These are phyloP conservation scores for Corydoras maculifer DNA, from an alignment of 2,113 vertebrate genomes.

Conservation along the genomic window DNA sequence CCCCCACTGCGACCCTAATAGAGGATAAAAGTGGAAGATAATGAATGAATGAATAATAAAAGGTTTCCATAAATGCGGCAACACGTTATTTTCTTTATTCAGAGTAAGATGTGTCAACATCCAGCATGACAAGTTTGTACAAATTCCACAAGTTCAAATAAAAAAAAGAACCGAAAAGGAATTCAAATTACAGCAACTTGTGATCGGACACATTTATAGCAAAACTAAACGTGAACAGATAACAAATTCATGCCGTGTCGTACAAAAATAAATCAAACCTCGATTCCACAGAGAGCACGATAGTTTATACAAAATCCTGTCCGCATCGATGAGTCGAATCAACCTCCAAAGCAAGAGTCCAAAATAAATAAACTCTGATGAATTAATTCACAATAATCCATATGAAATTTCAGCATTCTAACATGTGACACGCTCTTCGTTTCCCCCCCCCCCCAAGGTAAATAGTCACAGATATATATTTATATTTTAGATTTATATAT, in stretches of 20 bases:
- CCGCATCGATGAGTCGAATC: constrained; percentile 97
- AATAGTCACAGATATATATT: constrained; percentile 92
- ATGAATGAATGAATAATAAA: not conserved
- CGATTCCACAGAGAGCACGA: constrained; percentile 99
- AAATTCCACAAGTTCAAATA: constrained; percentile 99
- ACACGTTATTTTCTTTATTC: constrained; percentile 95
- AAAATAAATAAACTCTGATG: constrained; percentile 98
- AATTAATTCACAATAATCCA: constrained; percentile 94
- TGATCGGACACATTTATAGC: constrained; percentile 99
- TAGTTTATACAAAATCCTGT: constrained; percentile 99
- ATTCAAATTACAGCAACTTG: constrained; percentile 98
- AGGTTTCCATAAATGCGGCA: constrained; percentile 77
- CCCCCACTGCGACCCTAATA: not conserved
- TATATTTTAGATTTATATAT: not conserved
- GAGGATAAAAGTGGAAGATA: not conserved
- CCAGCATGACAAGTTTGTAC: constrained; percentile 99
- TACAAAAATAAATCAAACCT: constrained; percentile 99
- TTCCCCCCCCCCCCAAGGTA: constrained; percentile 76
- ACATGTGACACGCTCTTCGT: constrained; percentile 85
- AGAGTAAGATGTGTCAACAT: constrained; percentile 99
- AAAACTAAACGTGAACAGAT: constrained; percentile 99
- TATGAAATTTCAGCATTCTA: constrained; percentile 98
- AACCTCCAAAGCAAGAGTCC: constrained; percentile 93
- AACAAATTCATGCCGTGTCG: constrained; percentile 99
- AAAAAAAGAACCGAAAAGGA: not conserved